Evolutionary conservation across 2,113 vertebrate genomes (phyloP), one percentile per base, ranked within the genome.

Genomic region (Callipepla californica): DNA sequence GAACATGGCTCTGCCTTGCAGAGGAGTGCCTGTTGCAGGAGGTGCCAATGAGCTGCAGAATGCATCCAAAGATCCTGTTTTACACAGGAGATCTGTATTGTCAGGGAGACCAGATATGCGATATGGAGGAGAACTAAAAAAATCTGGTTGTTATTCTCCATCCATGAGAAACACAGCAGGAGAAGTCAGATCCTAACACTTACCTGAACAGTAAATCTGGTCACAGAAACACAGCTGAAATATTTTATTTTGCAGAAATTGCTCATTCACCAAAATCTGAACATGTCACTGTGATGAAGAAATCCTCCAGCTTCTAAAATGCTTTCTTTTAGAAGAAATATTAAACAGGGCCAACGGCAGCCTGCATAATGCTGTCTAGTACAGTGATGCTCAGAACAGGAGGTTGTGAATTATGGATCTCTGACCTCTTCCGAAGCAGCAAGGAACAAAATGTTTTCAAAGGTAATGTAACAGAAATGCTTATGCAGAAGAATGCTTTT

Each of bases 401-500:
- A 83, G 85, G 40, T 48, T 20, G n/a, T 96, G 85, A 61, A 94
- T 96, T 94, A 94, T 94, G 91, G 40, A 95, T 83, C 36, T 91
- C 59, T 87, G 81, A 75, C 42, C 70, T 81, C 75, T 85, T 63
- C 72, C 85, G 85, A 80, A 87, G 68, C 93, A 91, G 55, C 47
- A 34, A 85, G 61, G 94, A 89, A 95, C 95, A 96, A 91, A 95
- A 80, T 34, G 94, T 96, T 91, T 96, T 92, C n/a, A 79, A 92
- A 84, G 61, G n/a, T 53, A 91, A 75, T 57, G 51, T 80, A 80
- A 57, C 85, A 90, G 51, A 93, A 86, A 92, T 90, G 94, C 48
- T n/a, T 93, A 94, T 90, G 85, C 87, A 95, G 62, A 93, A 93
- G 53, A 94, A 91, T 85, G 89, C 75, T 87, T 92, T 92, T 44